A percentile compares a stretch with the other conserved stretches of the same genome.
These are phyloP conservation scores for Aphelenchoides fujianensis DNA, from an alignment of 1,140 invertebrate genomes.

Conservation along the genomic window DNA sequence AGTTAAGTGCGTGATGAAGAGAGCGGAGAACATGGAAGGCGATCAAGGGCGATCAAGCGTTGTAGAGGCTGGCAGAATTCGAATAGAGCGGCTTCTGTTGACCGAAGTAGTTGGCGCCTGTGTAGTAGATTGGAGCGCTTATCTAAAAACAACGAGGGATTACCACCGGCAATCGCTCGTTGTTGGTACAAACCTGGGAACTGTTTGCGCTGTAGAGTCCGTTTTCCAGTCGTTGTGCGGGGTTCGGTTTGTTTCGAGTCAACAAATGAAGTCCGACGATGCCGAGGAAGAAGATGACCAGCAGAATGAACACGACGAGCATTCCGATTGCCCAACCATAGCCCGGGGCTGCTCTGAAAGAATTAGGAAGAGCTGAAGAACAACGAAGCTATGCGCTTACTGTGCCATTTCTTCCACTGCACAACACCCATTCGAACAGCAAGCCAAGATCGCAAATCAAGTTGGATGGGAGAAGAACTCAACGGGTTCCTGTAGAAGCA, in stretches of 20 bases:
- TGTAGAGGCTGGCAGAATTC: background rate
- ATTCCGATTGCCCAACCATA: slow-evolving; percentile 20
- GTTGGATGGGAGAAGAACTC: slow-evolving; percentile 10
- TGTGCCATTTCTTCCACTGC: slow-evolving; percentile 11
- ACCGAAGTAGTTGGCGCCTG: background rate
- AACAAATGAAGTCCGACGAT: slow-evolving; percentile 12
- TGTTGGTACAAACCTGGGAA: too few species aligned
- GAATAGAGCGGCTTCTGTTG: background rate
- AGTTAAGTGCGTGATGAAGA: too few species aligned
- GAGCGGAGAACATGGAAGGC: too few species aligned
- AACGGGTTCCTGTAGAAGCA: slow-evolving; percentile 8
- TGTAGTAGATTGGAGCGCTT: slow-evolving; percentile 14
- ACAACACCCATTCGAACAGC: slow-evolving; percentile 16
- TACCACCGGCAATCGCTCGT: too few species aligned
- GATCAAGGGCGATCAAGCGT: too few species aligned
- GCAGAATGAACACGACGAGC: slow-evolving; percentile 3
- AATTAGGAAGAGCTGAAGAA: background rate
- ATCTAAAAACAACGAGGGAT: too few species aligned
- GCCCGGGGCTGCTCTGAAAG: background rate
- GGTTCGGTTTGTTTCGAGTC: background rate
- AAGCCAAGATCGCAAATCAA: slow-evolving; percentile 21
- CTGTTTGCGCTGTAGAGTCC: background rate
- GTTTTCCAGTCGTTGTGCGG: background rate
- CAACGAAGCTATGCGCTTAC: background rate
- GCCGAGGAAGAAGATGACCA: background rate